Evolutionary conservation across 2,113 vertebrate species (phyloP), one percentile per base, ranked within the genome.

Genomic region (Dolichotis patagonum): DNA sequence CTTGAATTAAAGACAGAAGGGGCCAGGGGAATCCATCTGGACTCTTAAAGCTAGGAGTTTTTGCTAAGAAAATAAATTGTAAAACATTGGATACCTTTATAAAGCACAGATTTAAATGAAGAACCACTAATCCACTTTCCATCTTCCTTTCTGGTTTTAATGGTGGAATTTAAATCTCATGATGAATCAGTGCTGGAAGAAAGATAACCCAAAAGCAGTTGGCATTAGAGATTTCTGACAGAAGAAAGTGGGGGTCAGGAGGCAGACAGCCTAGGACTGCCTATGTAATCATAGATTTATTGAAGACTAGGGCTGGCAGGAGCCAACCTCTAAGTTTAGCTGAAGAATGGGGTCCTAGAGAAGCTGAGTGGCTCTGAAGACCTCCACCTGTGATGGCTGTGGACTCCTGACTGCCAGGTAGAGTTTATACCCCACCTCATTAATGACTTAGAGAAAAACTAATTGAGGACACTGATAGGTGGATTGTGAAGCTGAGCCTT

Each of bases 51-150:
- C 24, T 54, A 41, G 24, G 35, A 38, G 24, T 65, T 71, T 92
- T 94, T 87, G 56, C 65, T 71, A 77, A 91, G 54, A 93, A 83
- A 19, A 63, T 84, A 82, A 30, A 75, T 85, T 88, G n/a, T 56
- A 67, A 95, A 95, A 60, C 49, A 78, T 6, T 22, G 38, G 85
- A 43, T 91, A 77, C 20, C n/a, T 63, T 85, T 83, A 90, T 41
- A 28, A 81, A 86, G 60, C 20, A 96, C 60, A 80, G 38, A 80
- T 91, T 92, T 95, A 95, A 88, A n/a, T 28, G 56, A 78, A 90
- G 69, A 95, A 67, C n/a, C 41, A 19, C 43, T 85, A 54, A 54
- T 67, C 75, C 35, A 94, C 81, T 90, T 96, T 82, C 86, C 24
- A 10, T 91, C 56, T 85, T 75, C 60, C 28, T 88, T 94, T 94